Evolutionary conservation across 2,797 vertebrate species (phyloP).

Genomic region (Pelochelys cantorii): DNA sequence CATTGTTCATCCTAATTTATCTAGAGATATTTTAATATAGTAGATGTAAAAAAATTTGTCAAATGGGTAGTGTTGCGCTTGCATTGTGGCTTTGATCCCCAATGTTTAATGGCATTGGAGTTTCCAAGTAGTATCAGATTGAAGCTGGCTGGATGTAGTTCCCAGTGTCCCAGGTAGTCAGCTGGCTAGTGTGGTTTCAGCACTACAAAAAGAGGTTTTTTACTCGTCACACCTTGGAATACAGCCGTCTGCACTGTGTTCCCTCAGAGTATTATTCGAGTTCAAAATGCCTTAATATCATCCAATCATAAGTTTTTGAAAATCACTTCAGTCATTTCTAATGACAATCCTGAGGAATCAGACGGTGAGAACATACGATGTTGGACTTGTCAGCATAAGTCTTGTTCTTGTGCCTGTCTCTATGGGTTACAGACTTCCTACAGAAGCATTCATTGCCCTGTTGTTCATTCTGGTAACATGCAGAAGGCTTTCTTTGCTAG

Average conservation of each 20-base stretch:
- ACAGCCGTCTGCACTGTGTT: background rate
- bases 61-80: background rate
- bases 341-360: background rate
- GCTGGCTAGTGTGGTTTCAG: background rate
- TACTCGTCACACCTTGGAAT: background rate
- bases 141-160: background rate
- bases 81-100: background rate
- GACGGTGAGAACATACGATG: background rate
- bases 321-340: background rate
- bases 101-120: background rate
- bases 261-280: background rate
- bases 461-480: background rate
- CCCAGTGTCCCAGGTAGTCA: background rate
- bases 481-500: background rate
- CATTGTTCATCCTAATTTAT: background rate
- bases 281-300: background rate
- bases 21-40: background rate
- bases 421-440: background rate
- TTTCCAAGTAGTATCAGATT: background rate
- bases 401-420: background rate
- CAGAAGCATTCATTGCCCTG: background rate
- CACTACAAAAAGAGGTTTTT: background rate
- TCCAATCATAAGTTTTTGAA: background rate
- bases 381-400: background rate
- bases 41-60: background rate